phyloP scores from a whole-genome alignment of 2,113 vertebrate species.

The Heliornis fulica region DNA sequence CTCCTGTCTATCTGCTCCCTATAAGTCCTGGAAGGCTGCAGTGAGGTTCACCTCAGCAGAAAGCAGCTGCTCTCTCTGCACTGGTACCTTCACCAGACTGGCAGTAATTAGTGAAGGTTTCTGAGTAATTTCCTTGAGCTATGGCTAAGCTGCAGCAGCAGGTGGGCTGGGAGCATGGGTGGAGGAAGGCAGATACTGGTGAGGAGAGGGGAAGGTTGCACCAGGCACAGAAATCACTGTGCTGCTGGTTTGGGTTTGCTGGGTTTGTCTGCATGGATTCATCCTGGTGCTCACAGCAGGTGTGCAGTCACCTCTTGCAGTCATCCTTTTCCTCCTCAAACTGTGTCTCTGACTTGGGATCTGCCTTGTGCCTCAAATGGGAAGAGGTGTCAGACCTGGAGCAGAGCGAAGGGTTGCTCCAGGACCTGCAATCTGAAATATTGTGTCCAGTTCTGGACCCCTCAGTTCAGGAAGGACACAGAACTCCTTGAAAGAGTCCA shows the following conservation, averaged over 20 bases:
- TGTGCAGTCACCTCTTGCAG: rapidly evolving
- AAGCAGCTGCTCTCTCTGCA: rapidly evolving
- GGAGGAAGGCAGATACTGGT: neutral
- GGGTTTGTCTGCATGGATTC: neutral
- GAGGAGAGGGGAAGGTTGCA: neutral
- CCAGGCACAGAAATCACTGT: neutral
- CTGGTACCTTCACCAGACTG: neutral
- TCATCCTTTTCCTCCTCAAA: neutral
- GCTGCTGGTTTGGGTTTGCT: neutral
- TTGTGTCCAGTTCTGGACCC: no score
- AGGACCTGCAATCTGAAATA: no score
- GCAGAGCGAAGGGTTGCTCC: neutral
- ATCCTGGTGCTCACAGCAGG: neutral
- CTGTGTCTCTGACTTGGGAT: neutral
- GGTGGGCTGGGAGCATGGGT: neutral
- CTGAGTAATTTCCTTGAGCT: neutral
- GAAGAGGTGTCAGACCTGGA: neutral
- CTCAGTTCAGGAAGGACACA: no score
- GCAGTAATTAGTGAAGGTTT: neutral
- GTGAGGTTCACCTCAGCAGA: no score
- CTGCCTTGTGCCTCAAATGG: neutral
- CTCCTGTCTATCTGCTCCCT: no score
- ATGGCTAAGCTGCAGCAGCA: neutral
- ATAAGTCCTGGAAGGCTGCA: no score
- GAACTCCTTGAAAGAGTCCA: no score